Percentiles rank a stretch among this genome's conserved stretches.
Conservation (phyloP, 2,888 invertebrate genomes). For the Macrophya alboannulata region DNA sequence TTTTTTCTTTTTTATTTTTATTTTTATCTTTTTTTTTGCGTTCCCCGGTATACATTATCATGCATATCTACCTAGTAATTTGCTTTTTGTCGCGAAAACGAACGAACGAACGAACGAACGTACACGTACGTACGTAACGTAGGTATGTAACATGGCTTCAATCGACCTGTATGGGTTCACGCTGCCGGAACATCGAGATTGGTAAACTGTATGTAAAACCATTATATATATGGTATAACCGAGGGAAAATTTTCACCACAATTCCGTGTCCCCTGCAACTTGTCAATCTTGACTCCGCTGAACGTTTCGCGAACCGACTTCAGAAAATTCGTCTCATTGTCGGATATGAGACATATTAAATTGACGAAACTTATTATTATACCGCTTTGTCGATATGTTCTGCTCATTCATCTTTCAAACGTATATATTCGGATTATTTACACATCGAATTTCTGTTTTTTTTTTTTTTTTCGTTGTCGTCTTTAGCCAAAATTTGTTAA, state of each 20-base stretch:
- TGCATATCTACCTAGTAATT: conserved; percentile 6
- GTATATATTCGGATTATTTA: too few relatives aligned
- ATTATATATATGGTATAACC: background rate
- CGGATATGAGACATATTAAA: too few relatives aligned
- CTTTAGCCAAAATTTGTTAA: too few relatives aligned
- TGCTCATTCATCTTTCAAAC: background rate
- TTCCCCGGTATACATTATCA: background rate
- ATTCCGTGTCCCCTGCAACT: background rate
- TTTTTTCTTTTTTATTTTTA: background rate
- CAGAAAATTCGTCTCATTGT: background rate
- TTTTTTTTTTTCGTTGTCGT: too few relatives aligned
- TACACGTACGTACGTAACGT: background rate
- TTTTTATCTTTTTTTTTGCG: background rate
- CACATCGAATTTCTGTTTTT: too few relatives aligned
- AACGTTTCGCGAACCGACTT: background rate
- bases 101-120: background rate
- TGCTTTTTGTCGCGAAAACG: background rate
- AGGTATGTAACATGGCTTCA: background rate
- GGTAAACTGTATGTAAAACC: background rate
- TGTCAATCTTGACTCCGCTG: background rate
- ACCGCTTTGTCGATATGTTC: background rate
- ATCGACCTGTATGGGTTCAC: conserved; percentile 8
- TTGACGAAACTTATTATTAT: background rate
- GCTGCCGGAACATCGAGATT: conserved; percentile 1
- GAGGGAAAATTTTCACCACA: background rate